Conservation (phyloP, 2,797 vertebrate genomes). For the Lepidocolaptes lacrymiger region DNA sequence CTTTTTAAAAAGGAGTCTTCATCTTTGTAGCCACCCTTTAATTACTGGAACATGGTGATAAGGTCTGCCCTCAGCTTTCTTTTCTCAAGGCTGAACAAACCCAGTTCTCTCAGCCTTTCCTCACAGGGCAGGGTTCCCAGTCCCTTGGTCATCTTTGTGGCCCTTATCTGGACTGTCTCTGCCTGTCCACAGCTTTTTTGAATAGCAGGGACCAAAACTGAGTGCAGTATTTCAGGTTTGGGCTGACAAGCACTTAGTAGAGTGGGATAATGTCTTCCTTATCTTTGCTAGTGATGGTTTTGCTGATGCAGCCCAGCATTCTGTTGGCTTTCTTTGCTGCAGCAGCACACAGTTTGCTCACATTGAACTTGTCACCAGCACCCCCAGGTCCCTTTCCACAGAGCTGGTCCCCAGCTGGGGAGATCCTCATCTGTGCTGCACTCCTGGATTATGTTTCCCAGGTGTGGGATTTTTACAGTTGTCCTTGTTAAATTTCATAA, state of each 20-base stretch:
- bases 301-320: background rate
- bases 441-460: background rate
- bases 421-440: background rate
- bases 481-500: background rate
- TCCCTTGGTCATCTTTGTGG: background rate
- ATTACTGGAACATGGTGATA: background rate
- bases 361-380: background rate
- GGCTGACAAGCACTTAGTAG: background rate
- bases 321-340: background rate
- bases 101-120: background rate
- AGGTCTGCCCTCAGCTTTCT: background rate
- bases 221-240: accelerated
- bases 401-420: too few species aligned
- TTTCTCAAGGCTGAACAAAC: background rate
- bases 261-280: background rate
- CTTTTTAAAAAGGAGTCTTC: background rate
- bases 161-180: background rate
- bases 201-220: background rate
- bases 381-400: background rate
- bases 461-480: background rate
- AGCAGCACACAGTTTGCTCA: background rate
- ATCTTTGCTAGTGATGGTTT: background rate
- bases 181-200: background rate
- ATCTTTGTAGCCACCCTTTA: background rate
- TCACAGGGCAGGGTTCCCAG: background rate